phyloP scores from a whole-genome alignment of 2,797 vertebrate genomes.

The Microctenopoma stevenorrisi region DNA sequence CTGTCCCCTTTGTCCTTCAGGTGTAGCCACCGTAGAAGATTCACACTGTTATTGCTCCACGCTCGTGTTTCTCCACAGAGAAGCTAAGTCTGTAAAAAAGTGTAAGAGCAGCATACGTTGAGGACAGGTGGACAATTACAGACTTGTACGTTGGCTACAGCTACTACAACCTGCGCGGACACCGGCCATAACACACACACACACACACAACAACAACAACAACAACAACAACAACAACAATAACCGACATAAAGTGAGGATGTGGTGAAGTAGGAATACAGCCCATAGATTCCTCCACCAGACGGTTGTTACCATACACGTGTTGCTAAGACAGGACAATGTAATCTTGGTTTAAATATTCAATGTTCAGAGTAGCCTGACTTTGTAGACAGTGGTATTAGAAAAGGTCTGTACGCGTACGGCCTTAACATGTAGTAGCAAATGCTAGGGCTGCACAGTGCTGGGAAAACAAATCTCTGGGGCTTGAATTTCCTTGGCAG shows the following conservation, averaged over 20 bases:
- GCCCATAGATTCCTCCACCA: conserved; percentile 36
- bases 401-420: conserved; percentile 71
- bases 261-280: conserved; percentile 19
- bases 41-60: conserved; percentile 16
- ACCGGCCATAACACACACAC: conserved; percentile 36
- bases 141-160: conserved; percentile 53
- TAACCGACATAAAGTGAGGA: conserved; percentile 45
- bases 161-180: conserved; percentile 27
- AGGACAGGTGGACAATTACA: conserved; percentile 22
- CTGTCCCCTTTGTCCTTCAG: conserved; percentile 58
- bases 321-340: conserved; percentile 68
- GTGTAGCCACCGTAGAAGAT: conserved; percentile 56
- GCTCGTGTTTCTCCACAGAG: background rate
- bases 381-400: conserved; percentile 77
- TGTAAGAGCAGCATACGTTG: background rate
- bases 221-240: conserved; percentile 37
- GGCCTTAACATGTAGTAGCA: conserved; percentile 76
- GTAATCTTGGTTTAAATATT: conserved; percentile 75
- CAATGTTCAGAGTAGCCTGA: conserved; percentile 76
- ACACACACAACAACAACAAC: conserved; percentile 14
- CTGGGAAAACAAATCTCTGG: background rate
- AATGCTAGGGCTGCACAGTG: conserved; percentile 66
- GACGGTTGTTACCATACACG: conserved; percentile 47
- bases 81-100: conserved; percentile 2
- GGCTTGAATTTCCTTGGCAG: background rate